Evolutionary conservation across 23 tunicate species (phyloP), one percentile per base, ranked within the genome.

Genomic region (Clavelina lepadiformis): DNA sequence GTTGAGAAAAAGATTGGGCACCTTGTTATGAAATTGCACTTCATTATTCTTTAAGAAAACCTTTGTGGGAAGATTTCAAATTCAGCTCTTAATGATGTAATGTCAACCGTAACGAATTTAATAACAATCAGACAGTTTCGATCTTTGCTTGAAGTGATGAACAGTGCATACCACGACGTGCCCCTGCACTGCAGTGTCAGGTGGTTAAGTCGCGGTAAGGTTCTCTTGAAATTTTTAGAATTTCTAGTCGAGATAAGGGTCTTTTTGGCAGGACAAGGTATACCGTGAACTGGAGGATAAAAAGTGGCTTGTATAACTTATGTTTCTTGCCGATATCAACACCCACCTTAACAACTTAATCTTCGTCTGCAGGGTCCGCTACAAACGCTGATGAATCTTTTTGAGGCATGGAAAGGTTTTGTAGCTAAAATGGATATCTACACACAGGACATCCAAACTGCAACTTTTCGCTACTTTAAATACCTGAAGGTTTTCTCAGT

Each of bases 391-490:
- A 46, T 67, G 63, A 30, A 30, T 67, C 73, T 46, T 27, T 67
- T 67, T 67, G 73, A 46, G 63, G 62, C 31, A 47, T 67, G 62
- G 73, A 46, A 67, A 67, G 73, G 73, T 21, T 46, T 67, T 67
- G 73, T 67, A 67, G 28, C 73, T 67, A 67, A 46, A 67, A 22
- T 67, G 73, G 73, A 67, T 67, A 36, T 67, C 61, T 67, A 47
- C 34, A 67, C 60, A 46, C 44, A 34, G 60, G 73, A 67, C 73
- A 46, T 67, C 60, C 73, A 67, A 26, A 67, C 63, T 67, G 73
- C 73, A 46, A 46, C 61, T 67, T 67, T 67, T 67, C 60, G 60
- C 63, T 67, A 67, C 73, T 67, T 67, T 46, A 67, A 67, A 67
- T 22, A 67, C 34, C n/a, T n/a, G n/a, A n/a, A n/a, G n/a, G n/a